Evolutionary conservation across 1,140 invertebrate species (phyloP).

Genomic region (Camponotus floridanus): DNA sequence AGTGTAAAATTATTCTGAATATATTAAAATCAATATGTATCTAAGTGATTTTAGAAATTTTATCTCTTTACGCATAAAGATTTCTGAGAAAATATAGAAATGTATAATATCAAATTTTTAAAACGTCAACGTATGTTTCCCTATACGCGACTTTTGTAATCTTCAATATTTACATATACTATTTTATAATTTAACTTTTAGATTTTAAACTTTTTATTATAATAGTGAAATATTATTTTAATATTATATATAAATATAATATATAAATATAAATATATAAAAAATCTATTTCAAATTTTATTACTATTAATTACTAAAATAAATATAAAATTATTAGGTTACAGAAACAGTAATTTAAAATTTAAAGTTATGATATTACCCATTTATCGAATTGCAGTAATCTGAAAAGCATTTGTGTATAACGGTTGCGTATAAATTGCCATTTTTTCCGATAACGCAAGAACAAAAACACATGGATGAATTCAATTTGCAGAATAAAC

Average conservation of each 20-base stretch:
- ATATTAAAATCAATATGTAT: not conserved
- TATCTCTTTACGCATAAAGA: no score
- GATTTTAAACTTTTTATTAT: not conserved
- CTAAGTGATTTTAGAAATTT: no score
- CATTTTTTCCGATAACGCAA: not conserved
- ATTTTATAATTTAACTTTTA: not conserved
- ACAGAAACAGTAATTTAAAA: constrained; percentile 17
- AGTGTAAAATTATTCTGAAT: not conserved
- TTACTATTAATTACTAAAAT: not conserved
- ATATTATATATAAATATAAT: not conserved
- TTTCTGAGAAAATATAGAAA: no score
- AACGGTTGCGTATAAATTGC: not conserved
- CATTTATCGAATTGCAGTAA: not conserved
- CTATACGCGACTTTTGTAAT: not conserved
- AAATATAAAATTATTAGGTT: constrained; percentile 9
- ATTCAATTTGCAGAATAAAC: constrained; percentile 40
- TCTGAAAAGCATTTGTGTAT: constrained; percentile 8
- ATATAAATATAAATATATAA: not conserved
- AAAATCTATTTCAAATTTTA: not conserved
- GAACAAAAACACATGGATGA: constrained; percentile 29
- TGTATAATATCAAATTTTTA: not conserved
- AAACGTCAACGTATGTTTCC: not conserved
- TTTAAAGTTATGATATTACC: constrained; percentile 1
- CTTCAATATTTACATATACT: not conserved
- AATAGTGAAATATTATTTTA: no score